Conservation (phyloP, 2,797 vertebrate genomes). For the Pangasius djambal region DNA sequence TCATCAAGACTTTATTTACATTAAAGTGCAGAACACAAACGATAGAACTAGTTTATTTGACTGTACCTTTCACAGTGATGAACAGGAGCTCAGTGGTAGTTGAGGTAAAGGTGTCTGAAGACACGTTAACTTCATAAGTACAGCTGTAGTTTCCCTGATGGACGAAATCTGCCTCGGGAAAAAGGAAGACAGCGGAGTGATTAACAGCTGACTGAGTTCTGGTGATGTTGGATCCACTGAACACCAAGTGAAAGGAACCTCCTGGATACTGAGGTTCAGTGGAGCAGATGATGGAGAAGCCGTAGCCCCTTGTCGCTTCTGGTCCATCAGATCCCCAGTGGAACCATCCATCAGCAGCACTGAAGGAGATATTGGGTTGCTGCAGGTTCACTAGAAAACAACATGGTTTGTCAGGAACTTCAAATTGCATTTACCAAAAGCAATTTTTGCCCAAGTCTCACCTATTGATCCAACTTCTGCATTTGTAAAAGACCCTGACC, state of each 20-base stretch:
- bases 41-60: background rate
- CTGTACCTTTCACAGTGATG: constrained; percentile 14
- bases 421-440: too few relatives aligned
- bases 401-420: background rate
- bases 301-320: constrained; percentile 62
- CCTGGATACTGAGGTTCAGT: constrained; percentile 60
- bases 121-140: constrained; percentile 66
- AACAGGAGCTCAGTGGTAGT: constrained; percentile 13
- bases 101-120: constrained; percentile 62
- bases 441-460: too few relatives aligned
- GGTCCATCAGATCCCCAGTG: constrained; percentile 63
- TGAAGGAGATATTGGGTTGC: constrained; percentile 68
- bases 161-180: constrained; percentile 55
- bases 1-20: background rate
- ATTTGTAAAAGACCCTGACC: too few relatives aligned
- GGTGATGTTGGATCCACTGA: constrained; percentile 35
- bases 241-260: constrained; percentile 67
- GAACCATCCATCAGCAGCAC: constrained; percentile 63
- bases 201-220: constrained; percentile 49
- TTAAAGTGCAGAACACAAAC: background rate
- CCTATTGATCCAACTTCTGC: too few relatives aligned
- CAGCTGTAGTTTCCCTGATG: constrained; percentile 70
- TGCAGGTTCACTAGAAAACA: constrained; percentile 65
- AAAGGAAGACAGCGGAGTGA: constrained; percentile 63
- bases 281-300: constrained; percentile 71